Evolutionary conservation across 2,113 vertebrate species (phyloP).

Genomic region (Seriola quinqueradiata): DNA sequence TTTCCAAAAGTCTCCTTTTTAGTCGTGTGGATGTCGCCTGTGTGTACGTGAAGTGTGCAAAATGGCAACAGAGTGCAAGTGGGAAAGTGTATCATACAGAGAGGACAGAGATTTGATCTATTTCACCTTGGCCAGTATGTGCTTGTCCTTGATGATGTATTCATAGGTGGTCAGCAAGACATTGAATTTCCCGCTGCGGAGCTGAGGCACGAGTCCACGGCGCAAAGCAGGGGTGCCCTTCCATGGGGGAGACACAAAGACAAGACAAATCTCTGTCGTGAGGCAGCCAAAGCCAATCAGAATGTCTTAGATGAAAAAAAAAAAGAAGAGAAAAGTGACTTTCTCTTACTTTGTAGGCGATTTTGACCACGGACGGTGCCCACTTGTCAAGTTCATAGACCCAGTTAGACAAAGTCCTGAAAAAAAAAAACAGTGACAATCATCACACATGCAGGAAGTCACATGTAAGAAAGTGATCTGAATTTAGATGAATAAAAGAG

Average conservation of each 20-base stretch:
- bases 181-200: constrained; percentile 97
- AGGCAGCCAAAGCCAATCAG: not conserved
- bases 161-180: constrained; percentile 97
- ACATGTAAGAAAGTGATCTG: not conserved
- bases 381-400: constrained; percentile 98
- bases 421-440: constrained; percentile 35
- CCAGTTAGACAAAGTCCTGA: constrained; percentile 97
- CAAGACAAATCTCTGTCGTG: not conserved
- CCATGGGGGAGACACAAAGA: constrained; percentile 12
- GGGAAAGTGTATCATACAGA: not conserved
- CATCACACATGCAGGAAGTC: not conserved
- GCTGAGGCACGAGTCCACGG: constrained; percentile 93
- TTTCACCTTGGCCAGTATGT: constrained; percentile 97
- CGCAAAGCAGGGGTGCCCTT: constrained; percentile 96
- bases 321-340: not conserved
- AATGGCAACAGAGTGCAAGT: not conserved
- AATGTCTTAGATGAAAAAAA: not conserved
- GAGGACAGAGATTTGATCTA: not conserved
- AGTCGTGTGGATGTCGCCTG: too few relatives aligned
- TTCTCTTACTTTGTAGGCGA: constrained; percentile 94
- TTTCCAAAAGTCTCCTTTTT: too few relatives aligned
- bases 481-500: not conserved
- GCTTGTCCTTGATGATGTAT: constrained; percentile 99
- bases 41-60: not conserved
- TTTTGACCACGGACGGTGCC: constrained; percentile 97